Evolutionary conservation across 2,113 vertebrate species (phyloP).

Genomic region (Epinephelus lanceolatus): DNA sequence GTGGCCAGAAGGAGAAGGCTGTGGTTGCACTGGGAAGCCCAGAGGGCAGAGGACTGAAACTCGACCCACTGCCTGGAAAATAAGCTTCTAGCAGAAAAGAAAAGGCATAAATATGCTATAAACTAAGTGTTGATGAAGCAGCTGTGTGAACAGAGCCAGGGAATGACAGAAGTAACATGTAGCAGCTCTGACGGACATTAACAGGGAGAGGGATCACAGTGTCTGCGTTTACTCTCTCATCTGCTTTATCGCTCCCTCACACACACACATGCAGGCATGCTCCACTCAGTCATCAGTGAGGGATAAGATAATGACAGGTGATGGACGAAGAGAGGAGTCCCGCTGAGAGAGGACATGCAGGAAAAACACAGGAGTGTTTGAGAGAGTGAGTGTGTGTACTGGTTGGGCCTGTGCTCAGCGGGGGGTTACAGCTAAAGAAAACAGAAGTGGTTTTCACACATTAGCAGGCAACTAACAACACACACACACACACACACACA

Average conservation of each 20-base stretch:
- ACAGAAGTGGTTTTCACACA: slow-evolving; percentile 70
- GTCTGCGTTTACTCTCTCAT: slow-evolving; percentile 60
- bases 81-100: slow-evolving; percentile 6
- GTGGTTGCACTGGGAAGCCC: slow-evolving; percentile 3
- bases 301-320: slow-evolving; percentile 72
- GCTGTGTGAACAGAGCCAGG: neutral
- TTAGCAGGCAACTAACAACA: slow-evolving; percentile 41
- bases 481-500: slow-evolving; percentile 1
- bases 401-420: slow-evolving; percentile 37
- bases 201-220: neutral
- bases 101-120: neutral
- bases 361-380: slow-evolving; percentile 34
- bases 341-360: slow-evolving; percentile 62
- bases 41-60: slow-evolving; percentile 13
- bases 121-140: slow-evolving; percentile 15
- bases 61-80: slow-evolving; percentile 25
- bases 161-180: neutral
- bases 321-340: slow-evolving; percentile 49
- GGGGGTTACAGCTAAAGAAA: slow-evolving; percentile 59
- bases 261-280: neutral
- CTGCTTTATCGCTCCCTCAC: slow-evolving; percentile 47
- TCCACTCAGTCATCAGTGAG: slow-evolving; percentile 57
- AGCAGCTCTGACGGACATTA: slow-evolving; percentile 25
- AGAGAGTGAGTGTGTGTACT: slow-evolving; percentile 25
- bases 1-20: slow-evolving; percentile 1